Evolutionary conservation across 2,888 invertebrate genomes (phyloP).

Genomic region (Drosophila nigricruria): DNA sequence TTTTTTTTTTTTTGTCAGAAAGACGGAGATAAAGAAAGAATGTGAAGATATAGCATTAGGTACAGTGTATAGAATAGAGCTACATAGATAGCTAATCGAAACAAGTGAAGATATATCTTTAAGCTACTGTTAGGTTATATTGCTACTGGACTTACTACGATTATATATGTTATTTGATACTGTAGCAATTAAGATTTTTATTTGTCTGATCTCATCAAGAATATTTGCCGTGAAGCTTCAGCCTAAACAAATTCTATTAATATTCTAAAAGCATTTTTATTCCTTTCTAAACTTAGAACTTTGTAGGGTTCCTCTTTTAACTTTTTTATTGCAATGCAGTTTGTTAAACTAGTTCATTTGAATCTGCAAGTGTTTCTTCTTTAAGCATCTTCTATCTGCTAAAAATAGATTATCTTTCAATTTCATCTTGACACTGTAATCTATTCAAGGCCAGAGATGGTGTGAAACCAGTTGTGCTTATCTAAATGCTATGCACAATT

Average conservation of each 20-base stretch:
- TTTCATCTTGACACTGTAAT: constrained; percentile 4
- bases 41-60: constrained; percentile 40
- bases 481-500: not conserved
- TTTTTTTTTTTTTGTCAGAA: constrained; percentile 7
- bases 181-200: not conserved
- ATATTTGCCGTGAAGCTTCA: not conserved
- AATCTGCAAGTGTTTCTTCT: not conserved
- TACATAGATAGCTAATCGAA: constrained; percentile 15
- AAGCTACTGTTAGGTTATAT: not conserved
- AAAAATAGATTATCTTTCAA: constrained; percentile 1
- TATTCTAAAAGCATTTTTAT: not conserved
- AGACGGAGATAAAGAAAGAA: constrained; percentile 33
- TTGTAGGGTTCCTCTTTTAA: not conserved
- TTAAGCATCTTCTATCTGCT: too few relatives aligned
- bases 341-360: not conserved
- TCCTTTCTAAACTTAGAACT: not conserved
- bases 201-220: not conserved
- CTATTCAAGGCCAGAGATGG: not conserved
- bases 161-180: not conserved
- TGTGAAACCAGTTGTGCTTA: not conserved
- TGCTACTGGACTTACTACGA: not conserved
- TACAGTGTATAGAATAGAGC: constrained; percentile 26
- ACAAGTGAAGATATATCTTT: constrained; percentile 1
- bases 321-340: not conserved
- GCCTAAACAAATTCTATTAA: not conserved